phyloP scores from a whole-genome alignment of 2,797 vertebrate species.

The Buceros bicornis region DNA sequence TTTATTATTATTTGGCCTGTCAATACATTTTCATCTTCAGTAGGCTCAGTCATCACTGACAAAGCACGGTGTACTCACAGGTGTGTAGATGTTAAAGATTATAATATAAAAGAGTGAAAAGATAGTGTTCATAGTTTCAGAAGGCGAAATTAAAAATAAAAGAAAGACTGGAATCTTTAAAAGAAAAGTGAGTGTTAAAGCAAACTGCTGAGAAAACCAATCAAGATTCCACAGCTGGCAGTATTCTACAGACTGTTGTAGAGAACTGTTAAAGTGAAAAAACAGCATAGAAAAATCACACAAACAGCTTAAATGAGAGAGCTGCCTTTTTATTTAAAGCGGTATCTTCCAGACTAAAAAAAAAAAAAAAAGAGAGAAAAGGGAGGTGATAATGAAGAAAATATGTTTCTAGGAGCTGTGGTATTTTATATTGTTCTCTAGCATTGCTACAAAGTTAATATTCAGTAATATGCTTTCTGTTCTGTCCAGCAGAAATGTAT shows the following conservation, averaged over 20 bases:
- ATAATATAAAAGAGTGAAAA: background rate
- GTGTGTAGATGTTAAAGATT: background rate
- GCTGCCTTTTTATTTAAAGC: background rate
- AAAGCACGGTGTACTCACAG: background rate
- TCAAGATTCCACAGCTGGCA: background rate
- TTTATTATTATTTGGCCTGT: background rate
- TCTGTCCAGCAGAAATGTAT: background rate
- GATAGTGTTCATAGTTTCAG: background rate
- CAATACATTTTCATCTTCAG: background rate
- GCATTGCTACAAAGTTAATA: background rate
- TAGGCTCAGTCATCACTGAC: background rate
- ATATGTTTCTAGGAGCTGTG: background rate
- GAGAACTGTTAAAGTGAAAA: background rate
- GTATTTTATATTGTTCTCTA: background rate
- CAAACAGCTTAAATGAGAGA: background rate
- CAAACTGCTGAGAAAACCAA: background rate
- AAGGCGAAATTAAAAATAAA: background rate
- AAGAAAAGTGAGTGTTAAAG: background rate
- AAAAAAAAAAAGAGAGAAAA: background rate
- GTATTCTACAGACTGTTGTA: background rate
- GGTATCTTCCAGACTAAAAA: background rate
- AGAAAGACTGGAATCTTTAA: background rate
- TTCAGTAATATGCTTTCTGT: background rate
- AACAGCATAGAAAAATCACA: background rate
- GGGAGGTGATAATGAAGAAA: background rate